A percentile compares a stretch with the other conserved stretches of the same genome.
These are phyloP conservation scores for Philonicus albiceps DNA, from an alignment of 2,888 invertebrate species.

Conservation along the genomic window DNA sequence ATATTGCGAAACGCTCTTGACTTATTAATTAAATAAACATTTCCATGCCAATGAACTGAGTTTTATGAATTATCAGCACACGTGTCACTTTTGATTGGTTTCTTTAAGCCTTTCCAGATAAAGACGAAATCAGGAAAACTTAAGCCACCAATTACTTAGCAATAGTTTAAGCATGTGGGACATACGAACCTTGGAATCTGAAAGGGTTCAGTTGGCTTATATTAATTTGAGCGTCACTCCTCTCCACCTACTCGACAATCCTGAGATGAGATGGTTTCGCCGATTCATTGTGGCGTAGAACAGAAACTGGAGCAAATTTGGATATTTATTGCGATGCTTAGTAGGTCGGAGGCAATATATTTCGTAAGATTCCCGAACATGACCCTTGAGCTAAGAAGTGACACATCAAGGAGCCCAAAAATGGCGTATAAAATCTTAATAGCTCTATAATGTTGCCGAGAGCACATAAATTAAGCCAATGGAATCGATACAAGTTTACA, in stretches of 20 bases:
- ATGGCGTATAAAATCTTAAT: conserved; percentile 31
- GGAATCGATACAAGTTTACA: background rate
- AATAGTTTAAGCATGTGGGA: background rate
- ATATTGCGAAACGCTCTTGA: background rate
- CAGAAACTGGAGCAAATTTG: background rate
- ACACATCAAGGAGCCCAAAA: conserved; percentile 10
- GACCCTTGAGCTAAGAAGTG: background rate
- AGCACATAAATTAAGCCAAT: background rate
- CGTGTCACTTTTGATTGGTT: background rate
- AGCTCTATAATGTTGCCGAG: background rate
- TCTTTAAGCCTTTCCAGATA: background rate
- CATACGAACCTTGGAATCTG: background rate
- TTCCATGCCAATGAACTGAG: background rate
- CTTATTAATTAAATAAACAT: background rate
- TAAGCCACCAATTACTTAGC: background rate
- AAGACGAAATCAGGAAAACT: background rate
- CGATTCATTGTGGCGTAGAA: background rate
- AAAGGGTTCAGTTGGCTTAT: background rate
- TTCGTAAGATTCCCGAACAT: background rate
- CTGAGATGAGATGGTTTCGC: background rate
- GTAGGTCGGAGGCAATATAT: background rate
- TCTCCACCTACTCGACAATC: background rate
- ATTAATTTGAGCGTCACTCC: background rate
- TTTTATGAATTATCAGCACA: background rate
- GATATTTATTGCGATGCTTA: background rate